These are phyloP conservation scores for Cosmia trapezina DNA, from an alignment of 2,888 invertebrate genomes.

Conservation along the genomic window DNA sequence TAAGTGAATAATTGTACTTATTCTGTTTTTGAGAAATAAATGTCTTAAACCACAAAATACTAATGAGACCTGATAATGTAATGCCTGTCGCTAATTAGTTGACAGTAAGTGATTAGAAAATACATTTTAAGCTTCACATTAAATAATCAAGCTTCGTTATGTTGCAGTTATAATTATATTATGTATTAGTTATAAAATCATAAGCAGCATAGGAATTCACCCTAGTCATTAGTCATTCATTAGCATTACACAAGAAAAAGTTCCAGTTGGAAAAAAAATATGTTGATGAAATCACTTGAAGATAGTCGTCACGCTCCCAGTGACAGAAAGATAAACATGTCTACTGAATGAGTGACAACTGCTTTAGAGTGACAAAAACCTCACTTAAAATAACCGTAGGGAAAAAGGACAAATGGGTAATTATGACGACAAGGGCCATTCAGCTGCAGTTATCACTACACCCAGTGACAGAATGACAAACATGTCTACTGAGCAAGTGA, in stretches of 20 bases:
- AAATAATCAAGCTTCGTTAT: not conserved
- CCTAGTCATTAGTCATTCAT: not conserved
- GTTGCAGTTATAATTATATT: not conserved
- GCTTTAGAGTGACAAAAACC: not conserved
- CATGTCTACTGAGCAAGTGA: not conserved
- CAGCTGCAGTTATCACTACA: not conserved
- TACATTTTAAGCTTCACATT: not conserved
- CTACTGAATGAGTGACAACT: conserved; percentile 39
- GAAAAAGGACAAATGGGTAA: not conserved
- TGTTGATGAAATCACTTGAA: not conserved
- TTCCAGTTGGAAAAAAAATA: no score
- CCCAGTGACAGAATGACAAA: not conserved
- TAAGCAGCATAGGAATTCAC: not conserved
- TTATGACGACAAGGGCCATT: not conserved
- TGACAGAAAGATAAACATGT: conserved; percentile 31
- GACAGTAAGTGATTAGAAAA: not conserved
- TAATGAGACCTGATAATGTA: not conserved
- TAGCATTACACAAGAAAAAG: not conserved
- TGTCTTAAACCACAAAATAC: no score
- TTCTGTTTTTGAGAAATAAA: no score
- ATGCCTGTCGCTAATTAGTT: not conserved
- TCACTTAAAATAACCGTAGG: not conserved
- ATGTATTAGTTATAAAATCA: no score
- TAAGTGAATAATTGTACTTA: no score
- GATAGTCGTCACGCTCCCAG: conserved; percentile 24